Conservation (phyloP, 2,888 invertebrate species). For the Euphydryas editha region DNA sequence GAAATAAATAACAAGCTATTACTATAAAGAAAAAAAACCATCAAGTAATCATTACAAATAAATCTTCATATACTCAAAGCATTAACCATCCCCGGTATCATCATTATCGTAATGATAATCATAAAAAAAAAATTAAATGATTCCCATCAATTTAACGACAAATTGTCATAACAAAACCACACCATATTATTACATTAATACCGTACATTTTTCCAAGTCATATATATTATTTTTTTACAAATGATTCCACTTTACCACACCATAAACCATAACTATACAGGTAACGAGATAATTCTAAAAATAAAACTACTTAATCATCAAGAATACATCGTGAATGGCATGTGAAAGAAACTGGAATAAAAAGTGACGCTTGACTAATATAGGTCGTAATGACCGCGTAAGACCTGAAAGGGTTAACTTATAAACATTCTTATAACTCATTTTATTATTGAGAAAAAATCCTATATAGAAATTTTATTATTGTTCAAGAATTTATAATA, state of each 20-base stretch:
- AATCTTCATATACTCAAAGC: not conserved
- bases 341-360: constrained; percentile 42
- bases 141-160: not conserved
- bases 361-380: constrained; percentile 50
- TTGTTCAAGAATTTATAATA: not conserved
- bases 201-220: not conserved
- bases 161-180: not conserved
- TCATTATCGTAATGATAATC: constrained; percentile 4
- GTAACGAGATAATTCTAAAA: constrained; percentile 40
- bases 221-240: constrained; percentile 14
- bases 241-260: constrained; percentile 24
- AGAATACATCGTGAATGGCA: constrained; percentile 41
- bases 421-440: not conserved
- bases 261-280: constrained; percentile 28
- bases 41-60: not conserved
- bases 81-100: not conserved
- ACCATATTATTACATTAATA: constrained; percentile 6
- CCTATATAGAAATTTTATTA: not conserved
- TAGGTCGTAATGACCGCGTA: constrained; percentile 46
- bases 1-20: not conserved
- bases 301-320: constrained; percentile 47
- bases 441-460: not conserved
- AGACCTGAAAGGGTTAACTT: constrained; percentile 38
- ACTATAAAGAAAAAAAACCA: too few relatives aligned
- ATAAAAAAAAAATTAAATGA: not conserved